Evolutionary conservation across 2,888 invertebrate genomes (phyloP), one percentile per base, ranked within the genome.

Genomic region (Cepaea hortensis): DNA sequence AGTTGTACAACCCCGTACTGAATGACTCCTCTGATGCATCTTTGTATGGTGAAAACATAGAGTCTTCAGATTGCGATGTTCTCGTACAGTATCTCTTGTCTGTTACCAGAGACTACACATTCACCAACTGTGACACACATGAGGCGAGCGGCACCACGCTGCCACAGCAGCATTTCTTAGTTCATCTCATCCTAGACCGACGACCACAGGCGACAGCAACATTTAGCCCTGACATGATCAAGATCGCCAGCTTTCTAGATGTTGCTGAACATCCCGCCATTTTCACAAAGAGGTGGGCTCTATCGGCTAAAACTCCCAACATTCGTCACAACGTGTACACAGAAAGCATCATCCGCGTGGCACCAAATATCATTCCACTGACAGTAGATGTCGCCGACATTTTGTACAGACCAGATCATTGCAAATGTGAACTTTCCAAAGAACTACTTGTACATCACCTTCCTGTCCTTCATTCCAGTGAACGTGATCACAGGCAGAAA

Each of bases 141-240:
- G 0, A 50, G 0, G 18, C 23, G n/a, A 20, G n/a, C 35, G 50
- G 46, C 13, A 20, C 62, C n/a, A 50, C 77, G 1, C n/a, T 76
- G 7, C 9, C 61, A 6, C 86, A 86, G 23, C 86, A 86, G n/a
- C 81, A 86, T 79, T 82, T 86, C 13, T 75, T 18, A 82, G 76
- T 82, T 75, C 81, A 73, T 18, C 76, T 86, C 15, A 7, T 86
- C 6, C 5, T 82, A 20, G 81, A 81, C 35, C 48, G 18, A 0
- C 62, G 55, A 48, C 9, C 68, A 0, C 68, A 50, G 5, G 81
- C 86, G 76, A 81, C 76, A 50, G n/a, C 77, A 46, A 35, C 77
- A 23, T 73, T 48, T 62, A 61, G 72, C 3, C 55, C 70, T 13
- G 86, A 86, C 18, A 46, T 76, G 68, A 9, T 35, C 1, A 73